Conservation (phyloP, 2,797 vertebrate genomes). For the Enteromius argenteus region DNA sequence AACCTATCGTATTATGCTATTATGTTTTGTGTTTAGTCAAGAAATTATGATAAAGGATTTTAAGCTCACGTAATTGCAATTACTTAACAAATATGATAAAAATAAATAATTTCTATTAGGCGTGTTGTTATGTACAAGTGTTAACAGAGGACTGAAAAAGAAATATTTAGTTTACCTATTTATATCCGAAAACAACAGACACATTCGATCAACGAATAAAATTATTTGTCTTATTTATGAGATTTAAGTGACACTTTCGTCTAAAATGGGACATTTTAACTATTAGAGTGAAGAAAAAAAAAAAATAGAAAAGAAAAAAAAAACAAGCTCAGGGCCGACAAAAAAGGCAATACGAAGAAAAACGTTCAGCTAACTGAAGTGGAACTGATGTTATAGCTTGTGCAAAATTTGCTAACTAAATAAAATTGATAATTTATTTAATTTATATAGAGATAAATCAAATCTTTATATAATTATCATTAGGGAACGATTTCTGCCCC, state of each 20-base stretch:
- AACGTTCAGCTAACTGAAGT: not conserved
- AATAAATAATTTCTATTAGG: not conserved
- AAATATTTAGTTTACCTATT: not conserved
- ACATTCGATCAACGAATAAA: not conserved
- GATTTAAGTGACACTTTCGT: not conserved
- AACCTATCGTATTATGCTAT: not conserved
- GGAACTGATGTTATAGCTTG: not conserved
- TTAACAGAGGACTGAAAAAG: not conserved
- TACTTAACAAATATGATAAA: not conserved
- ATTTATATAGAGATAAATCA: not conserved
- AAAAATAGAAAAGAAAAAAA: not conserved
- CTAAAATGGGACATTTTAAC: not conserved
- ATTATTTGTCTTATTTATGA: not conserved
- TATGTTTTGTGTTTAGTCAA: not conserved
- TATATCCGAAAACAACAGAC: not conserved
- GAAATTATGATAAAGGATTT: not conserved
- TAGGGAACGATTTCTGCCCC: not conserved
- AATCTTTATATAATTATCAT: not conserved
- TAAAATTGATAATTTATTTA: not conserved
- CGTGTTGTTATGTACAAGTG: not conserved
- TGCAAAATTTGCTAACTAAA: not conserved
- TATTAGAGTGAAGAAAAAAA: no score
- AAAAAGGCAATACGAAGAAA: not conserved
- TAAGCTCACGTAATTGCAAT: not conserved
- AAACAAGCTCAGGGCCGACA: not conserved